Evolutionary conservation across 1,140 invertebrate species (phyloP), one percentile per base, ranked within the genome.

Genomic region (Tenebrio molitor): DNA sequence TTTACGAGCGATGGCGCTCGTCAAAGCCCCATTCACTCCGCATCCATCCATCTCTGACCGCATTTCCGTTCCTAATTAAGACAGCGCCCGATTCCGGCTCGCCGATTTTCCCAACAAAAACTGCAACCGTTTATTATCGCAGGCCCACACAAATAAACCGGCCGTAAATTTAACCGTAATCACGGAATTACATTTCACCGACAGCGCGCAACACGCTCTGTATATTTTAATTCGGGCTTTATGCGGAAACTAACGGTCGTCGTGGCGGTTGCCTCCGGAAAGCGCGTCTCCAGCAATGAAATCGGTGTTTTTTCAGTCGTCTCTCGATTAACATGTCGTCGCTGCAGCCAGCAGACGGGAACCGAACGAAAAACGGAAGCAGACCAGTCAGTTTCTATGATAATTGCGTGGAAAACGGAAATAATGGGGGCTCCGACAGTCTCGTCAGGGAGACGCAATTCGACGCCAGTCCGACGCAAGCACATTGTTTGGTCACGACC

Each of bases 401-500:
- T 29, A 68, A 68, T 68, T 68, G 21, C 14, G 7, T 46, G 21
- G 65, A 68, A 33, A 68, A 68, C 21, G 29, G 39, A 29, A 68
- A 68, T 50, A 46, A 58, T 58, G 10, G n/a, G 23, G 2, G 10
- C 17, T 4, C 12, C 10, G 44, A 68, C 12, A 19, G 42, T 15
- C 12, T 29, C 8, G 23, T 29, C 1, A 58, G 10, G 23, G 50
- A 58, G 14, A 29, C 50, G 15, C 21, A 12, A 1, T 29, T 58
- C 29, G 41, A 68, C 50, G 33, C 14, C 17, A 74, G 15, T 64
- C 81, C 80, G 4, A 77, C 80, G 34, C 79, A 81, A 71, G 71
- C 76, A 19, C 41, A 76, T 44, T 76, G 71, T 65, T 53, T 91
- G 81, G 86, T 86, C 69, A 92, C 90, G 15, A 92, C 90, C 1